phyloP scores from a whole-genome alignment of 64 coral and sea anemone species.

The Montipora capricornis region DNA sequence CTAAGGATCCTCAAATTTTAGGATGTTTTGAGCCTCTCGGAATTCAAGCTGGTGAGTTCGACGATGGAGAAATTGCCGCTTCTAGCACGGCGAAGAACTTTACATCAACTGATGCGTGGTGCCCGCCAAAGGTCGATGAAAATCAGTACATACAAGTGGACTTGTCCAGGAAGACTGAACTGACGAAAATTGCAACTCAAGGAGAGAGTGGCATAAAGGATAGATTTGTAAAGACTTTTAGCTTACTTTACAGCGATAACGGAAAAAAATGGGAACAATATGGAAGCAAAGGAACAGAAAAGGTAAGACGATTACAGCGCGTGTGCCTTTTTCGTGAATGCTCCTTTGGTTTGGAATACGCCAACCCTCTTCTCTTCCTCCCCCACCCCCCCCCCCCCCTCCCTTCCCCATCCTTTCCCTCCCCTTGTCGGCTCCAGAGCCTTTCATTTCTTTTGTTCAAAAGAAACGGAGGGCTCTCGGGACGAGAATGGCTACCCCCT shows the following conservation, averaged over 20 bases:
- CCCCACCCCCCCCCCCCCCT: too few species aligned
- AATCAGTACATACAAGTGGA: constrained; percentile 94
- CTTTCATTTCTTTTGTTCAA: too few species aligned
- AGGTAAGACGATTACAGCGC: not conserved
- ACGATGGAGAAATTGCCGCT: constrained; percentile 79
- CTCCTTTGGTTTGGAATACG: too few species aligned
- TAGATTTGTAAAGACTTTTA: constrained; percentile 76
- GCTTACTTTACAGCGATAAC: constrained; percentile 80
- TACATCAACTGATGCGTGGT: constrained; percentile 88
- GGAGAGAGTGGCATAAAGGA: constrained; percentile 61
- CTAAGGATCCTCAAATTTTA: not conserved
- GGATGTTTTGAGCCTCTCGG: constrained; percentile 90
- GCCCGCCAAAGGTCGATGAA: constrained; percentile 82
- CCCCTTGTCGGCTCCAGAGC: too few species aligned
- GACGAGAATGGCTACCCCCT: too few species aligned
- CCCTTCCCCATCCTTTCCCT: too few species aligned
- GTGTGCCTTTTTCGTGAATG: too few species aligned
- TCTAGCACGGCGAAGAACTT: constrained; percentile 87
- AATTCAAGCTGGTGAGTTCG: constrained; percentile 81
- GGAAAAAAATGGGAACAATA: constrained; percentile 87
- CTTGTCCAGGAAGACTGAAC: constrained; percentile 86
- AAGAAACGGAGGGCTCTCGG: too few species aligned
- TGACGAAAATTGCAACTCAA: constrained; percentile 88
- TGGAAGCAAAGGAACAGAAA: constrained; percentile 59
- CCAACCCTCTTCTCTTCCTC: not conserved